Evolutionary conservation across 1,140 invertebrate genomes (phyloP).

Genomic region (Cepaea nemoralis): DNA sequence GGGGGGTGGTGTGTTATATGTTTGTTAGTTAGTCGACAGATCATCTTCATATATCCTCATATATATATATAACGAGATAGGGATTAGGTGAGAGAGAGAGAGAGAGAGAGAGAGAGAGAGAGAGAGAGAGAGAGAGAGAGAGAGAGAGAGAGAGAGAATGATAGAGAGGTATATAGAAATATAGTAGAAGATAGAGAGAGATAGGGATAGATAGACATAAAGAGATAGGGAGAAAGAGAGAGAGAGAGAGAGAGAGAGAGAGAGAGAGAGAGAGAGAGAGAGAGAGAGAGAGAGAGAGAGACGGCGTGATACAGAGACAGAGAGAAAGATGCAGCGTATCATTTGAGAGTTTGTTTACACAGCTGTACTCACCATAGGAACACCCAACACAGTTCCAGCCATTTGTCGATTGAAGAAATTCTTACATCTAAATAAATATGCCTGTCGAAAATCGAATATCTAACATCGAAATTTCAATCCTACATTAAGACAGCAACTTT

Average conservation of each 20-base stretch:
- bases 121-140: not conserved
- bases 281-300: conserved; percentile 49
- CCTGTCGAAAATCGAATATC: too few relatives aligned
- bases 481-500: too few relatives aligned
- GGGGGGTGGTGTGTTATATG: too few relatives aligned
- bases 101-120: not conserved
- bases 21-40: too few relatives aligned
- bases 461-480: too few relatives aligned
- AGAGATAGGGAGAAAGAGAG: conserved; percentile 19
- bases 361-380: too few relatives aligned
- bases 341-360: too few relatives aligned
- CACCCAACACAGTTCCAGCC: too few relatives aligned
- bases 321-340: not conserved
- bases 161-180: conserved; percentile 74
- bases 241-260: conserved; percentile 27
- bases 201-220: not conserved
- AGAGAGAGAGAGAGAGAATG: not conserved
- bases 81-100: not conserved
- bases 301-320: conserved; percentile 43
- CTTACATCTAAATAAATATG: too few relatives aligned
- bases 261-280: conserved; percentile 42
- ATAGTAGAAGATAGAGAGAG: conserved; percentile 72
- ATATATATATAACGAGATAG: not conserved
- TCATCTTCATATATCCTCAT: too few relatives aligned
- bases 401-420: too few relatives aligned